These are phyloP conservation scores for Andinoacara biseriatus DNA, from an alignment of 2,113 vertebrate genomes.

Conservation along the genomic window DNA sequence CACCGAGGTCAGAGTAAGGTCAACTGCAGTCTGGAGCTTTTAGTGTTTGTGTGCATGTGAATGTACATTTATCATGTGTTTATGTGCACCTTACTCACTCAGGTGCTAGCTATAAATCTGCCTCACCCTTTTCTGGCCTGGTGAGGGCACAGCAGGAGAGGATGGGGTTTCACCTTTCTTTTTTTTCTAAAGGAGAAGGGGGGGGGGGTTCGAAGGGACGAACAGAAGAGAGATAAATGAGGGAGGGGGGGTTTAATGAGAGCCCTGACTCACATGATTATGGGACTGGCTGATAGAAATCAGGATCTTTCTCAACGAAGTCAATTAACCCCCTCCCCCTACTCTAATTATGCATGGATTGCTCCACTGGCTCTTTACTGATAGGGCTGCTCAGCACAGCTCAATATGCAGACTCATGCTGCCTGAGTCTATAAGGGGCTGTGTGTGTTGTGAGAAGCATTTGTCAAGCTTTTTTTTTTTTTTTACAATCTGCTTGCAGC, in stretches of 20 bases:
- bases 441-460: constrained; percentile 39
- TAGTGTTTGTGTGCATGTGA: not conserved
- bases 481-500: constrained; percentile 3
- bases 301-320: constrained; percentile 74
- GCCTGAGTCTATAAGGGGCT: constrained; percentile 30
- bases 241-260: constrained; percentile 61
- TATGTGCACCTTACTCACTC: constrained; percentile 57
- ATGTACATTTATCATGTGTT: constrained; percentile 29
- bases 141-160: constrained; percentile 44
- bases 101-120: constrained; percentile 71
- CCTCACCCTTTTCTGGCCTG: constrained; percentile 48
- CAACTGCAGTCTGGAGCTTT: constrained; percentile 59
- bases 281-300: constrained; percentile 74
- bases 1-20: constrained; percentile 54
- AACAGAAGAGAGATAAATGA: constrained; percentile 57
- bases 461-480: constrained; percentile 18
- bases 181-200: constrained; percentile 6
- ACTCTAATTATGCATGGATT: constrained; percentile 68
- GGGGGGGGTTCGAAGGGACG: constrained; percentile 31
- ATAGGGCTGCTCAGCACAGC: constrained; percentile 58
- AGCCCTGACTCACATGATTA: constrained; percentile 68
- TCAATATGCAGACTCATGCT: constrained; percentile 70
- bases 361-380: constrained; percentile 66
- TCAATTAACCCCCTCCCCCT: constrained; percentile 70
- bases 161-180: constrained; percentile 23